phyloP scores from a whole-genome alignment of 2,797 vertebrate genomes.

The Coilia nasus region DNA sequence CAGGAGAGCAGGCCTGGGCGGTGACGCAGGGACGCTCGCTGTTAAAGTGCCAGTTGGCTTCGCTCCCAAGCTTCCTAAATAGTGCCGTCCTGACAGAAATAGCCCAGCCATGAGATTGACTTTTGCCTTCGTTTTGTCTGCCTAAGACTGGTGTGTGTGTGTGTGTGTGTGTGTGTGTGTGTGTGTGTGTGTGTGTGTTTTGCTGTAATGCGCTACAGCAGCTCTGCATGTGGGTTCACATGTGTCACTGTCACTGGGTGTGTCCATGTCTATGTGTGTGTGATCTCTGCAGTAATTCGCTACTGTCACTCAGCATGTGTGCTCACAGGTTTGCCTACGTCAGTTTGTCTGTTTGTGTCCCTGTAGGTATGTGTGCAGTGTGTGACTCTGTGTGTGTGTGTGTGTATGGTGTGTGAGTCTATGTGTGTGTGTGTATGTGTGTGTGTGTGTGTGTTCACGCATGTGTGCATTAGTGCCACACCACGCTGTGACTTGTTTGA shows the following conservation, averaged over 20 bases:
- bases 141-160: slow-evolving; percentile 17
- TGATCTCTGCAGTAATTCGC: too few relatives aligned
- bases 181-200: background rate
- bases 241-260: background rate
- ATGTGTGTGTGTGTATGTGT: background rate
- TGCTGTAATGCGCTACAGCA: background rate
- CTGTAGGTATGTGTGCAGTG: background rate
- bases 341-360: background rate
- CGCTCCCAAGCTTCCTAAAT: slow-evolving; percentile 76
- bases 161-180: slow-evolving; percentile 52
- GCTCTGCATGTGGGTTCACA: background rate
- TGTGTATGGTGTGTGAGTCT: background rate
- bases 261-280: slow-evolving; percentile 14
- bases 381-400: background rate
- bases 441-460: background rate
- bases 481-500: slow-evolving; percentile 6
- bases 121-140: slow-evolving; percentile 57
- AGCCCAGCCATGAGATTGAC: slow-evolving; percentile 79
- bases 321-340: slow-evolving; percentile 32
- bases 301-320: slow-evolving; percentile 39
- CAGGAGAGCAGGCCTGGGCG: slow-evolving; percentile 57
- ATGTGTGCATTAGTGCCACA: background rate
- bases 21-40: slow-evolving; percentile 72
- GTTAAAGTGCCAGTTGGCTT: slow-evolving; percentile 74
- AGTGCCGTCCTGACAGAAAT: slow-evolving; percentile 76